These are phyloP conservation scores for Drosophila malerkotliana DNA, from an alignment of 1,140 invertebrate species.

Conservation along the genomic window DNA sequence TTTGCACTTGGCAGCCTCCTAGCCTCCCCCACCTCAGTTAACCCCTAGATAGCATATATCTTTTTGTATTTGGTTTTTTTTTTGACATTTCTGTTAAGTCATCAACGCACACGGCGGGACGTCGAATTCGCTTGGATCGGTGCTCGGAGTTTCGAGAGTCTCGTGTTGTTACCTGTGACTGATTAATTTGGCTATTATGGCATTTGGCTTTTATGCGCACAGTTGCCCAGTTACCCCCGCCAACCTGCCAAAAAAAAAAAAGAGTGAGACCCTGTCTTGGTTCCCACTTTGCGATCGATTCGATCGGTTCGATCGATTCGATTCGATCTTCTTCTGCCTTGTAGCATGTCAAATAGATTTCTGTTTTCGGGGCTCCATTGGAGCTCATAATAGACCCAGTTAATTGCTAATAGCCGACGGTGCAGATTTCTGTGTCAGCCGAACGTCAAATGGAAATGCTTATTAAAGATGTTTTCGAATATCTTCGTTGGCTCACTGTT, in stretches of 20 bases:
- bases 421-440: conserved; percentile 80
- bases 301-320: conserved; percentile 59
- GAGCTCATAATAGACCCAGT: conserved; percentile 79
- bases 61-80: conserved; percentile 28
- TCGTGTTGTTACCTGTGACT: conserved; percentile 79
- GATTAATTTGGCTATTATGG: conserved; percentile 83
- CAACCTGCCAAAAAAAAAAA: conserved; percentile 14
- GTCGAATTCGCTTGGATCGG: conserved; percentile 45
- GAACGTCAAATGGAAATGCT: conserved; percentile 72
- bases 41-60: not conserved
- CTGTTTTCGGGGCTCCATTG: conserved; percentile 41
- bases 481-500: conserved; percentile 2
- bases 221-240: conserved; percentile 36
- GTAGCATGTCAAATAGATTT: conserved; percentile 80
- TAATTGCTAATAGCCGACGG: conserved; percentile 82
- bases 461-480: conserved; percentile 69
- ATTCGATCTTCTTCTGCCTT: conserved; percentile 82
- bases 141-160: conserved; percentile 53
- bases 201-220: conserved; percentile 80
- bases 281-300: conserved; percentile 54
- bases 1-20: conserved; percentile 13
- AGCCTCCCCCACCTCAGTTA: not conserved
- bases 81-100: conserved; percentile 82
- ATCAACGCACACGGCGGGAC: conserved; percentile 74
- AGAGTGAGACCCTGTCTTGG: conserved; percentile 5